These are phyloP conservation scores for Oryzaephilus surinamensis DNA, from an alignment of 1,140 invertebrate genomes.

Conservation along the genomic window DNA sequence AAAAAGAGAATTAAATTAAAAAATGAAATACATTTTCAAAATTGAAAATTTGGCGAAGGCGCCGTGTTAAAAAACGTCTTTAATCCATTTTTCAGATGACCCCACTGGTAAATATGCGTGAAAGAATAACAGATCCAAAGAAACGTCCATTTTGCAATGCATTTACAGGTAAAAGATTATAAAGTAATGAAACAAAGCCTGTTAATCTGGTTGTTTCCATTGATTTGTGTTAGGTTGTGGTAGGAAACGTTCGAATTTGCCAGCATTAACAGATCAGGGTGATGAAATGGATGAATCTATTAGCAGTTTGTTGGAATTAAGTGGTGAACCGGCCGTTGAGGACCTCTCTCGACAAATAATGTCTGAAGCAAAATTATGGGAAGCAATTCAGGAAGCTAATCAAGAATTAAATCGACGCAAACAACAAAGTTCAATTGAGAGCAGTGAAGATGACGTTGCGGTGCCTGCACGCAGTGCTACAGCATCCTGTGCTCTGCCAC, in stretches of 20 bases:
- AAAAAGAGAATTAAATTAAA: too few species aligned
- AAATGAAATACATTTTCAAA: too few species aligned
- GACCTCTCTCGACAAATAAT: conserved; percentile 63
- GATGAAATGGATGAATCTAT: conserved; percentile 46
- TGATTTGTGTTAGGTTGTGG: conserved; percentile 48
- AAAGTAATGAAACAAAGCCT: conserved; percentile 6
- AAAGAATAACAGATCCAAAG: conserved; percentile 37
- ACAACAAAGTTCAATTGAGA: conserved; percentile 28
- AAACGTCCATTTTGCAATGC: conserved; percentile 65
- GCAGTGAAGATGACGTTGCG: conserved; percentile 15
- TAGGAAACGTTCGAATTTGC: conserved; percentile 47
- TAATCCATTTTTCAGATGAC: too few species aligned
- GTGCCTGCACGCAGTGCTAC: conserved; percentile 21
- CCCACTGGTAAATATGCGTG: too few species aligned
- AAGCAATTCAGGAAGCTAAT: conserved; percentile 63
- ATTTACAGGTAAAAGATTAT: conserved; percentile 64
- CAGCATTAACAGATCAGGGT: conserved; percentile 33
- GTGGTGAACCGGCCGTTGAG: conserved; percentile 55
- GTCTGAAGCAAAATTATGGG: conserved; percentile 64
- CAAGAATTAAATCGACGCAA: conserved; percentile 50
- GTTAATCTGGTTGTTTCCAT: conserved; percentile 4
- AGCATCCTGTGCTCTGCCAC: conserved; percentile 27
- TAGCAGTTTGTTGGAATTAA: conserved; percentile 50
- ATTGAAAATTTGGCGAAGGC: too few species aligned
- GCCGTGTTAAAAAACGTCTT: too few species aligned